Percentiles rank a stretch among this genome's conserved stretches.
These are phyloP conservation scores for Trichogramma evanescens DNA, from an alignment of 2,888 invertebrate species.

Conservation along the genomic window DNA sequence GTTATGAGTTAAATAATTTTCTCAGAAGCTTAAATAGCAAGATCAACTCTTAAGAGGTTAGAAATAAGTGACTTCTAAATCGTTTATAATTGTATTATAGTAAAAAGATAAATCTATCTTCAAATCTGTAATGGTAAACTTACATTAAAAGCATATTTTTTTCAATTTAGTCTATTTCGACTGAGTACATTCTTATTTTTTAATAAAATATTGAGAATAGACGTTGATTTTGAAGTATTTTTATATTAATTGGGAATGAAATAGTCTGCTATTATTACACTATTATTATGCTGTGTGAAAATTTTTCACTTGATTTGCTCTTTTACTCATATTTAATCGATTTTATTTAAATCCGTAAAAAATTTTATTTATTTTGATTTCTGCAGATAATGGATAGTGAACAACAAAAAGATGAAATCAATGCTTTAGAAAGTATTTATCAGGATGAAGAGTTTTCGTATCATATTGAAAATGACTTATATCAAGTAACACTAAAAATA, in stretches of 20 bases:
- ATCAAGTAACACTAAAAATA: conserved; percentile 37
- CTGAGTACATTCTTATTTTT: neutral
- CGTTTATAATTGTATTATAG: neutral
- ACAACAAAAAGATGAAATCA: conserved; percentile 46
- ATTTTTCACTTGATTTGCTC: neutral
- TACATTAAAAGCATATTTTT: neutral
- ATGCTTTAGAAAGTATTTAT: conserved; percentile 45
- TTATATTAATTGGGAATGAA: neutral
- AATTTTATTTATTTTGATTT: conserved; percentile 4
- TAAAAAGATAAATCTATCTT: neutral
- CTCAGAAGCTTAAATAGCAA: neutral
- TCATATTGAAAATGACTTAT: conserved; percentile 31
- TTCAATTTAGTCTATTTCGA: neutral
- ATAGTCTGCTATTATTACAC: neutral
- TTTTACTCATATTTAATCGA: neutral
- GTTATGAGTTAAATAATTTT: neutral
- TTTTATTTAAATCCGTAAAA: neutral
- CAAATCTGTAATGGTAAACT: neutral
- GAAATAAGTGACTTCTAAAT: neutral
- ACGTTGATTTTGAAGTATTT: neutral
- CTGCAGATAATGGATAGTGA: conserved; percentile 39
- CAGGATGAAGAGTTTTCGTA: conserved; percentile 42
- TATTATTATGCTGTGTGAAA: neutral
- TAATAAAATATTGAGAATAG: neutral
- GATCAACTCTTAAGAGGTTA: too few relatives aligned